phyloP scores from a whole-genome alignment of 2,888 invertebrate species.

The Morpho helenor region DNA sequence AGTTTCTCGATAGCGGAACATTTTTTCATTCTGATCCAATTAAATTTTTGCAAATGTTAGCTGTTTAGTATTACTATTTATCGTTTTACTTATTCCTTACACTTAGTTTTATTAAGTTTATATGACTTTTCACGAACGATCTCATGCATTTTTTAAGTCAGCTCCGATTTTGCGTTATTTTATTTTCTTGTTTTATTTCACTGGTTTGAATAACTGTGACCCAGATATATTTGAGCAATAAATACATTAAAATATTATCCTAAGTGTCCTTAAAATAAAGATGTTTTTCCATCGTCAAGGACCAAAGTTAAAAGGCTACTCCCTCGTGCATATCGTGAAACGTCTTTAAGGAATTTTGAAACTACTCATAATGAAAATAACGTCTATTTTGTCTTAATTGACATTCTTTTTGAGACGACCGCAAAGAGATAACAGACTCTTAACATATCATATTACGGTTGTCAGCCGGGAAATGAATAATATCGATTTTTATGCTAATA shows the following conservation, averaged over 20 bases:
- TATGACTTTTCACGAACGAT: no score
- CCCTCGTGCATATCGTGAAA: slow-evolving; percentile 44
- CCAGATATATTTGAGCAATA: slow-evolving; percentile 43
- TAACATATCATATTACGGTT: slow-evolving; percentile 24
- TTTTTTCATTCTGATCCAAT: no score
- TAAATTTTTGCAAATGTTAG: no score
- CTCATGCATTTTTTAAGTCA: no score
- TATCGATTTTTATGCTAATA: slow-evolving; percentile 1
- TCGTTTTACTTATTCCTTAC: no score
- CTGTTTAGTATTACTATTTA: no score
- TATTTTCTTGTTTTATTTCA: no score
- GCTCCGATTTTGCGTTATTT: no score
- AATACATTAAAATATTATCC: slow-evolving; percentile 41
- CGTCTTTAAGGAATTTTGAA: slow-evolving; percentile 44
- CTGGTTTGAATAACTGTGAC: slow-evolving; percentile 38
- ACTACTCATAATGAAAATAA: slow-evolving; percentile 45
- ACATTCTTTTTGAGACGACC: slow-evolving; percentile 58
- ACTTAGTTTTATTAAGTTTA: no score
- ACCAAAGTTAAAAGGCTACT: slow-evolving; percentile 58
- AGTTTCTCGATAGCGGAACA: background rate
- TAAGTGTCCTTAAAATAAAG: slow-evolving; percentile 45
- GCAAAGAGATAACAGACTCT: slow-evolving; percentile 56
- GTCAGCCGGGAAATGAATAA: slow-evolving; percentile 12
- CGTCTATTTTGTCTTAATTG: slow-evolving; percentile 43
- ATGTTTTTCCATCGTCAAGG: slow-evolving; percentile 45